Base-by-base conservation (phyloP, 2,797 vertebrate species). In the Novumbra hubbsi region DNA sequence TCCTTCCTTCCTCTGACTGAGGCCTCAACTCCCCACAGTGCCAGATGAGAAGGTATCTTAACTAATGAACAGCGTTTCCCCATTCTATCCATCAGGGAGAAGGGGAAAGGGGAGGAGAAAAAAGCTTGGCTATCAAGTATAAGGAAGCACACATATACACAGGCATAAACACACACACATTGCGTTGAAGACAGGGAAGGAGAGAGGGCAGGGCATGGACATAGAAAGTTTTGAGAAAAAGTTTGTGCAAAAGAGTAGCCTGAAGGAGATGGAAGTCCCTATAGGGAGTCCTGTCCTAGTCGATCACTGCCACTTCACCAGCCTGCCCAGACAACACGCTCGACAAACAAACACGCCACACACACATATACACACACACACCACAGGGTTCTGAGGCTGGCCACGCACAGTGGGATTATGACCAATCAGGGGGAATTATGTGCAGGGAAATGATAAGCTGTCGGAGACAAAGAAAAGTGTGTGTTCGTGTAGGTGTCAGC, bases 11-110 rank as follows among this genome's bases (percentile, higher is more conserved):
- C 45, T 67, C 19, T 66, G 63, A 66, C 28, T 52, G 73, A 76
- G 81, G 80, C 76, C 5, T 38, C 63, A 62, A 76, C 73, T 82
- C 71, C 73, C 73, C 72, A 78, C 57, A 76, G 65, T 78, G 78
- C 65, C 72, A 75, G 70, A 83, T 64, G 70, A 73, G 73, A 65
- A 32, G 55, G 80, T 69, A 79, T 84, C 75, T 81, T 52, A 77
- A 78, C 72, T 86, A 83, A 84, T 77, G 69, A 85, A 74, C 65
- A 78, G 24, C 48, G 62, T 75, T 84, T 21, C 28, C 27, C 30
- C 27, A n/a, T 76, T 67, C 27, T 77, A 73, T 41, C 8, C 69
- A 76, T 62, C 50, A 66, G 71, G 49, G 75, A 80, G 75, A 76
- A 68, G 52, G 70, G 80, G 81, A 74, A 8, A 21, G 71, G 55